Base-by-base conservation (phyloP, 1,140 invertebrate genomes). In the Glomeris maerens region DNA sequence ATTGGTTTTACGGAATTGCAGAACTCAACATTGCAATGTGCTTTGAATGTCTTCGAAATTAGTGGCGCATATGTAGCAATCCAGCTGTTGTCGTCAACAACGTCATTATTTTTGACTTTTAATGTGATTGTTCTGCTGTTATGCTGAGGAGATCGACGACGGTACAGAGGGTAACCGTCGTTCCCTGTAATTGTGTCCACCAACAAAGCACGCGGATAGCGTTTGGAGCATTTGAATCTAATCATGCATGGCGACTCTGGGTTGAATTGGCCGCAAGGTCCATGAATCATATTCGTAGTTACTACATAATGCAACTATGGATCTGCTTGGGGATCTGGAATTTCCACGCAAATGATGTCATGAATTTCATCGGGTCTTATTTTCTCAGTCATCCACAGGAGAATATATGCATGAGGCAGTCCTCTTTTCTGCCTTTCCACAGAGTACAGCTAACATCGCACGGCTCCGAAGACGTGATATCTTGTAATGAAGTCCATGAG, bases 361-460 rank as follows among this genome's bases (percentile, higher is more conserved):
- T 60, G 36, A 41, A 21, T 22, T 21, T 22, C 22, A 2, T 14
- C 2, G 25, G 47, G 41, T 38, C 31, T 52, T 23, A 36, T 28
- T 4, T 38, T 17, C 36, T 48, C 27, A 50, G 29, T 21, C 1
- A 49, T 51, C 63, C 62, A 72, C 17, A 74, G 39, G 17, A 75
- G 55, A 50, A 74, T 68, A 56, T 74, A 73, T 3, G 60, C 62
- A 66, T 76, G 73, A 0, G 72, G 69, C 25, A 73, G 55, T 5
- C 72, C 69, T 52, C 68, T 58, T 57, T 74, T 74, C 58, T 74
- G 71, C 62, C 66, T 76, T 59, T 77, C 72, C 31, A 74, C 52
- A 21, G 61, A 54, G 50, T 67, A 66, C 62, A 69, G 57, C 29
- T 57, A 62, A 26, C 64, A 65, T n/a, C 50, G 29, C 29, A 58